A percentile compares a stretch with the other conserved stretches of the same genome.
phyloP scores from a whole-genome alignment of 2,888 invertebrate species.

The Callyntrura sp. region DNA sequence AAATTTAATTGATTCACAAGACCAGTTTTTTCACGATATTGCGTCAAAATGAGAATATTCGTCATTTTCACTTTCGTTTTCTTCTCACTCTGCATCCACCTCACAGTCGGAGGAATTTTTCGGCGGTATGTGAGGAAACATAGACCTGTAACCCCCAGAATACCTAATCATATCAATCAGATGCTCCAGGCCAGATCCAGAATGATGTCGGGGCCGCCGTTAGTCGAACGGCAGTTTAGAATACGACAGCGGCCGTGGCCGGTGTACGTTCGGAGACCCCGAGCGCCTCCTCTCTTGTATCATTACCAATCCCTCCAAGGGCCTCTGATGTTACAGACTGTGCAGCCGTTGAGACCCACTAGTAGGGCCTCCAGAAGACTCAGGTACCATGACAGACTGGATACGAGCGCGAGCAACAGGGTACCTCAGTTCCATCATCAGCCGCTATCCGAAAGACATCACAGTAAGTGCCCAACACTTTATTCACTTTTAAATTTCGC shows the following conservation, averaged over 20 bases:
- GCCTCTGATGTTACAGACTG: slow-evolving; percentile 45
- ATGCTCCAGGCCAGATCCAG: slow-evolving; percentile 64
- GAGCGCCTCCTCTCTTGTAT: slow-evolving; percentile 61
- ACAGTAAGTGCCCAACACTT: slow-evolving; percentile 62
- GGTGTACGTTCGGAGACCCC: slow-evolving; percentile 65
- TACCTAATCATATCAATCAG: slow-evolving; percentile 38
- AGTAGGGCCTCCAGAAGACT: slow-evolving; percentile 56
- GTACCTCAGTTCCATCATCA: slow-evolving; percentile 80
- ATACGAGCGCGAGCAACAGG: slow-evolving; percentile 54
- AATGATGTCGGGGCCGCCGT: slow-evolving; percentile 56
- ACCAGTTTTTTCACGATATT: slow-evolving; percentile 18
- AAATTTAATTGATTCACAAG: slow-evolving; percentile 13
- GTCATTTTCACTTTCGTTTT: slow-evolving; percentile 74
- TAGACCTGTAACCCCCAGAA: slow-evolving; percentile 70
- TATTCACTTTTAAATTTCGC: background rate
- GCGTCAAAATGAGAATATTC: slow-evolving; percentile 77
- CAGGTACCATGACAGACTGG: slow-evolving; percentile 70
- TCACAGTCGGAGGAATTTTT: slow-evolving; percentile 79
- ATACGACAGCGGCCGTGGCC: slow-evolving; percentile 69
- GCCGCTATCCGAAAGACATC: slow-evolving; percentile 55
- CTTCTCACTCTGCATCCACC: slow-evolving; percentile 71
- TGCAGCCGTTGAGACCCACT: slow-evolving; percentile 31
- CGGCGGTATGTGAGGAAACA: slow-evolving; percentile 79
- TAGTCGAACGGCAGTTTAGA: slow-evolving; percentile 66
- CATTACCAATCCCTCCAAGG: slow-evolving; percentile 54